These are phyloP conservation scores for Subacronicta megacephala DNA, from an alignment of 2,888 invertebrate species.

Conservation along the genomic window DNA sequence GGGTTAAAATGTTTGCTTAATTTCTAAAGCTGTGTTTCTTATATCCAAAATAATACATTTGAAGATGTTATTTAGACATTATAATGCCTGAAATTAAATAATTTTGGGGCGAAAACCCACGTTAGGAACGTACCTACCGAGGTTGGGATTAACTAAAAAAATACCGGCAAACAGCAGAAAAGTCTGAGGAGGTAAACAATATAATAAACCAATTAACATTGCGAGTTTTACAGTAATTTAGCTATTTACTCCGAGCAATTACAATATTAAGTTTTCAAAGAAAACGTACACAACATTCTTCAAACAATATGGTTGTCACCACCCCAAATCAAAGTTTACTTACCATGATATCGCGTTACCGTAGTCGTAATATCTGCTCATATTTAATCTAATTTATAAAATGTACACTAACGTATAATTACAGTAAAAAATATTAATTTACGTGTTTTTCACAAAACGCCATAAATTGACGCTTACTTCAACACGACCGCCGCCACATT, in stretches of 20 bases:
- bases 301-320: constrained; percentile 83
- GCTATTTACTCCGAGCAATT: constrained; percentile 27
- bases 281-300: constrained; percentile 80
- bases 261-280: constrained; percentile 55
- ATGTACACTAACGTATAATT: constrained; percentile 74
- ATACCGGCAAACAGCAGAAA: constrained; percentile 23
- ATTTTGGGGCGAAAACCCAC: constrained; percentile 45
- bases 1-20: constrained; percentile 8
- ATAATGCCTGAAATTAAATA: constrained; percentile 15
- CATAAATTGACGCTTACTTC: constrained; percentile 81
- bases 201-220: constrained; percentile 6
- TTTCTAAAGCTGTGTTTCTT: not conserved
- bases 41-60: not conserved
- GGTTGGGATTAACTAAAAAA: constrained; percentile 43
- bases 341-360: constrained; percentile 88
- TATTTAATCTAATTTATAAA: constrained; percentile 78
- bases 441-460: constrained; percentile 80
- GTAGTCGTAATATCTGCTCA: constrained; percentile 90
- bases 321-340: constrained; percentile 71
- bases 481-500: constrained; percentile 82
- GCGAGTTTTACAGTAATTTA: constrained; percentile 14
- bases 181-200: constrained; percentile 8
- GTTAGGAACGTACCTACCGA: constrained; percentile 39
- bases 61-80: not conserved
- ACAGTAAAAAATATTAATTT: constrained; percentile 73